Percentiles rank a stretch among this genome's conserved stretches.
Conservation (phyloP, 2,797 vertebrate species). For the Pipistrellus pygmaeus region DNA sequence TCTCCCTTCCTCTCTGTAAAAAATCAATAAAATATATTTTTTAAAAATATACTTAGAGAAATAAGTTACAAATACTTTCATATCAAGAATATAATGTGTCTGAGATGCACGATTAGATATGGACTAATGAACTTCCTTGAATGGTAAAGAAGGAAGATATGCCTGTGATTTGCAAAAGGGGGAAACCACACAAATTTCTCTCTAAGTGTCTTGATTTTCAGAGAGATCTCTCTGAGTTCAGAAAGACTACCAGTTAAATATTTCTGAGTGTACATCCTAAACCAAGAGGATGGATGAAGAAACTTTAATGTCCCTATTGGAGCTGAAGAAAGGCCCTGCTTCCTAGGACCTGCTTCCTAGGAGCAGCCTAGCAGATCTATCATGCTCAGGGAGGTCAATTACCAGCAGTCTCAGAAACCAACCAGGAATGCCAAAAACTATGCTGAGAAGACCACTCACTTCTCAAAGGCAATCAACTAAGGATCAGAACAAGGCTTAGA, state of each 20-base stretch:
- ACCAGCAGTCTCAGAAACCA: not conserved
- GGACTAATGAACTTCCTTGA: not conserved
- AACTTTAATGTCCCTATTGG: not conserved
- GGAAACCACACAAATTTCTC: not conserved
- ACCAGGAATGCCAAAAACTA: not conserved
- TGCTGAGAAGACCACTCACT: not conserved
- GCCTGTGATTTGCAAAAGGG: not conserved
- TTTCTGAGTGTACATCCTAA: not conserved
- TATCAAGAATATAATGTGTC: not conserved
- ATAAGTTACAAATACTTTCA: not conserved
- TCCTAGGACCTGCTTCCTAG: not conserved
- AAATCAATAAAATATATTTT: too few species aligned
- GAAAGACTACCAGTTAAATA: not conserved
- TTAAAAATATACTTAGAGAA: not conserved
- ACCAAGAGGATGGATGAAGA: not conserved
- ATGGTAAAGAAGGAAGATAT: not conserved
- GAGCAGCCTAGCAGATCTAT: not conserved
- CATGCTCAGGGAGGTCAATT: not conserved
- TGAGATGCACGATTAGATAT: not conserved
- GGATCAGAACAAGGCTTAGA: not conserved
- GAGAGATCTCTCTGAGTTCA: not conserved
- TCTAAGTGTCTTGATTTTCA: not conserved
- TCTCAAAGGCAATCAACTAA: not conserved
- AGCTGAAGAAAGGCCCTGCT: not conserved
- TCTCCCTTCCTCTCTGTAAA: too few species aligned